Evolutionary conservation across 2,797 vertebrate species (phyloP).

Genomic region (Muscicapa comitata): DNA sequence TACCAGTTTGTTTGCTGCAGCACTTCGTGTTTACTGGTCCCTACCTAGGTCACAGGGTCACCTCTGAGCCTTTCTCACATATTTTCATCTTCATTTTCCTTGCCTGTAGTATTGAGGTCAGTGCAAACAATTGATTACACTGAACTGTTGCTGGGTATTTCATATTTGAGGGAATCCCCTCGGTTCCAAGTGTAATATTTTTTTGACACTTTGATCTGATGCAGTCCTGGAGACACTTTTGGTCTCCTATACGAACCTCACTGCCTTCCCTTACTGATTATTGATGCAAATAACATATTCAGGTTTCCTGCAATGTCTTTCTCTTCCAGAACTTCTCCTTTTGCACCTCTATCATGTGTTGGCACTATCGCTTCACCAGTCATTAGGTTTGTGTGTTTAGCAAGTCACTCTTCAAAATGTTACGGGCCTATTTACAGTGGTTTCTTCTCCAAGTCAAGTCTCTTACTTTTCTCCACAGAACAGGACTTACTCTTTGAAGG

Average conservation of each 20-base stretch:
- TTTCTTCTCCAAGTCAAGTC: background rate
- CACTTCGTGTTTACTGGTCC: background rate
- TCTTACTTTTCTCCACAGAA: background rate
- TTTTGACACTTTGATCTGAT: background rate
- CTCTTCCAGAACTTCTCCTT: background rate
- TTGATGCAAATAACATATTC: background rate
- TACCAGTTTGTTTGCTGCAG: background rate
- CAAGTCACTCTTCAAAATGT: background rate
- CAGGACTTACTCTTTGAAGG: background rate
- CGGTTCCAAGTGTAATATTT: background rate
- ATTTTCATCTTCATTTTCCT: background rate
- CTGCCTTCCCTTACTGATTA: background rate
- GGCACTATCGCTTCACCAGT: background rate
- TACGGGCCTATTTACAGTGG: background rate
- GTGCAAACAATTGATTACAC: background rate
- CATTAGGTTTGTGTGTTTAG: background rate
- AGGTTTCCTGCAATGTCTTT: background rate
- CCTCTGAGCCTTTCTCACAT: background rate
- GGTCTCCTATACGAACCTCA: background rate
- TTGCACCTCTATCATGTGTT: background rate
- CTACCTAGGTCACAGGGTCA: background rate
- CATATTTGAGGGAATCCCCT: background rate
- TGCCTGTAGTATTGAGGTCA: background rate
- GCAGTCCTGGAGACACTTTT: background rate
- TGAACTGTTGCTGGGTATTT: background rate